Conservation (phyloP, 2,888 invertebrate genomes). For the Agapostemon virescens region DNA sequence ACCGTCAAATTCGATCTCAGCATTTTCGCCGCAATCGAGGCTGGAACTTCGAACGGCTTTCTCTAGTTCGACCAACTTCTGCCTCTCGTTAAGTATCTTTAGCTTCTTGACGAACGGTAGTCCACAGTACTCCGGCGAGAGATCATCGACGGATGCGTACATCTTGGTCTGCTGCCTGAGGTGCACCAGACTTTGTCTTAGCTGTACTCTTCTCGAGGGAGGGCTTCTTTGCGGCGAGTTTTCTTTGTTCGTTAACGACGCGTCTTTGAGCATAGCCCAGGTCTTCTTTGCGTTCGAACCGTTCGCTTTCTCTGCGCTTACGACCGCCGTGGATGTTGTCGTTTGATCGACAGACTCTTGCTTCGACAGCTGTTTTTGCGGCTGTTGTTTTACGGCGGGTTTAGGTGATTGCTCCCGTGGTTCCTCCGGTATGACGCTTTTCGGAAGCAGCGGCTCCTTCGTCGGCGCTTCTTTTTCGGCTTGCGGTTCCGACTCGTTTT, state of each 20-base stretch:
- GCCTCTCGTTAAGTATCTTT: slow-evolving; percentile 93
- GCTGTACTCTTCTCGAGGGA: slow-evolving; percentile 63
- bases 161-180: slow-evolving; percentile 82
- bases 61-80: slow-evolving; percentile 91
- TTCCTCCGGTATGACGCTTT: slow-evolving; percentile 62
- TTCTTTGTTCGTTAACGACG: slow-evolving; percentile 78
- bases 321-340: slow-evolving; percentile 19
- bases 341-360: slow-evolving; percentile 25
- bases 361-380: slow-evolving; percentile 33
- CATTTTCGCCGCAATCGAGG: slow-evolving; percentile 87
- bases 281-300: slow-evolving; percentile 83
- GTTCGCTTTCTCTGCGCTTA: slow-evolving; percentile 47
- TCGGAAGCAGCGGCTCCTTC: slow-evolving; percentile 74
- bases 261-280: slow-evolving; percentile 90
- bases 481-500: slow-evolving; percentile 84
- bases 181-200: slow-evolving; percentile 73
- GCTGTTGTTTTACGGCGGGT: slow-evolving; percentile 25
- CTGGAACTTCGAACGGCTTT: slow-evolving; percentile 90
- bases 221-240: slow-evolving; percentile 70
- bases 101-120: slow-evolving; percentile 93
- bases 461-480: slow-evolving; percentile 63
- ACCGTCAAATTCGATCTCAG: slow-evolving; percentile 82
- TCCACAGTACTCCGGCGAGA: slow-evolving; percentile 93
- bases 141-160: slow-evolving; percentile 91
- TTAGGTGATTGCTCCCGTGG: slow-evolving; percentile 41